Conservation (phyloP, 2,888 invertebrate species). For the Eustalomyia histrio region DNA sequence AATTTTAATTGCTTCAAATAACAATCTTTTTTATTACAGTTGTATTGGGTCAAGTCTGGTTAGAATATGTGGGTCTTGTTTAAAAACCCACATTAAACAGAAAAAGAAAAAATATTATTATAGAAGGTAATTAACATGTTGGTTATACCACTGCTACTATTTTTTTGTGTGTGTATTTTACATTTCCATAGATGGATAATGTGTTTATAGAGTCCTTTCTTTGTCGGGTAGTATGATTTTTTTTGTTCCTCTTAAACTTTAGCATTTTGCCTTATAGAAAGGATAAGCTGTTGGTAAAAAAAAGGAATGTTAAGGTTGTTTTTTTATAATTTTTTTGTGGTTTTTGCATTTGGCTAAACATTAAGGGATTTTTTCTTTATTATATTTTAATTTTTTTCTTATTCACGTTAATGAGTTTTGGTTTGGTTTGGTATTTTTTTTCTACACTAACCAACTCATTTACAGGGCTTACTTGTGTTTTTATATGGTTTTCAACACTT, state of each 20-base stretch:
- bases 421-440: slow-evolving; percentile 10
- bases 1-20: slow-evolving; percentile 78
- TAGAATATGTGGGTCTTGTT: slow-evolving; percentile 57
- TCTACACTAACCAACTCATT: slow-evolving; percentile 43
- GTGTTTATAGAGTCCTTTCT: slow-evolving; percentile 58
- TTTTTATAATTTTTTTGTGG: slow-evolving; percentile 70
- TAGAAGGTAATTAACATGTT: slow-evolving; percentile 64
- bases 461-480: slow-evolving; percentile 60
- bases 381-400: slow-evolving; percentile 51
- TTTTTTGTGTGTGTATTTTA: too few species aligned
- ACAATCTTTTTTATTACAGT: slow-evolving; percentile 64
- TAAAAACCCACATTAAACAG: slow-evolving; percentile 34
- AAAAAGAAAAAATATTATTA: neutral
- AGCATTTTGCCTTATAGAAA: slow-evolving; percentile 26
- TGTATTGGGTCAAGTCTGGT: slow-evolving; percentile 59
- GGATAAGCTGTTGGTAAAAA: slow-evolving; percentile 24
- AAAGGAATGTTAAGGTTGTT: slow-evolving; percentile 41
- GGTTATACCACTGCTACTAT: slow-evolving; percentile 21
- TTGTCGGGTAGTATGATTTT: slow-evolving; percentile 29
- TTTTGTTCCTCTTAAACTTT: neutral
- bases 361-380: slow-evolving; percentile 64
- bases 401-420: slow-evolving; percentile 60
- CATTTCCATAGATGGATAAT: slow-evolving; percentile 34
- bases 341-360: slow-evolving; percentile 76
- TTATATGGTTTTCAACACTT: slow-evolving; percentile 57